These are phyloP conservation scores for Spilarctia lutea DNA, from an alignment of 2,888 invertebrate genomes.

Conservation along the genomic window DNA sequence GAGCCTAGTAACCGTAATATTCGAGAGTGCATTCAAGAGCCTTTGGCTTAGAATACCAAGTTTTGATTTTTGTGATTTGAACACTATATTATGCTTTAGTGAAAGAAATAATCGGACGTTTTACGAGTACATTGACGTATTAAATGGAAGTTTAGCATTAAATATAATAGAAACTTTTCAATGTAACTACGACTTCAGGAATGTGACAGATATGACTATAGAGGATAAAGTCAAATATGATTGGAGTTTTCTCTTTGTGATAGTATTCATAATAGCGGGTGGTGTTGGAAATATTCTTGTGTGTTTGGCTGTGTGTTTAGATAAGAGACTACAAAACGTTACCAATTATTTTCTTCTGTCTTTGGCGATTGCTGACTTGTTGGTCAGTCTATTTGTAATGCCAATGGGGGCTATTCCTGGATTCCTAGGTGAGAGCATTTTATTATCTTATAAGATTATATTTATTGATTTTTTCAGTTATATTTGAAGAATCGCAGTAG, in stretches of 20 bases:
- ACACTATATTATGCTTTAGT: slow-evolving; percentile 70
- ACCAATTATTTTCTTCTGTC: slow-evolving; percentile 98
- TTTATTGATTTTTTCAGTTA: too few relatives aligned
- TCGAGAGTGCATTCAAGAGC: slow-evolving; percentile 77
- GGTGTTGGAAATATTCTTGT: slow-evolving; percentile 97
- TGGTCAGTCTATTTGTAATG: slow-evolving; percentile 98
- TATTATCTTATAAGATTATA: not conserved
- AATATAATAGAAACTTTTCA: slow-evolving; percentile 67
- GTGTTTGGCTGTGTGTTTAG: slow-evolving; percentile 96
- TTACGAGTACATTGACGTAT: slow-evolving; percentile 59
- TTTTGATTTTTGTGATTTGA: slow-evolving; percentile 68
- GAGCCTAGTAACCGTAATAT: slow-evolving; percentile 72
- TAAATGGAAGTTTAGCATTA: slow-evolving; percentile 56
- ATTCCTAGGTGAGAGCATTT: slow-evolving; percentile 92
- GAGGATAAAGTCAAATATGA: slow-evolving; percentile 84
- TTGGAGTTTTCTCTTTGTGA: slow-evolving; percentile 94
- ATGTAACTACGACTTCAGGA: slow-evolving; percentile 74
- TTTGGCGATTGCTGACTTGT: slow-evolving; percentile 96
- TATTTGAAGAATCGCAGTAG: not conserved
- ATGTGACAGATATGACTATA: slow-evolving; percentile 54
- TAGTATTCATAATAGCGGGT: slow-evolving; percentile 95
- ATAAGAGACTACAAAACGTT: slow-evolving; percentile 96
- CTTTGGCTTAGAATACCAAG: slow-evolving; percentile 77
- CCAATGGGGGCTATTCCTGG: slow-evolving; percentile 97
- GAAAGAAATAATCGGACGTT: slow-evolving; percentile 73